Conservation (phyloP, 2,113 vertebrate species). For the Aspiorhynchus laticeps region DNA sequence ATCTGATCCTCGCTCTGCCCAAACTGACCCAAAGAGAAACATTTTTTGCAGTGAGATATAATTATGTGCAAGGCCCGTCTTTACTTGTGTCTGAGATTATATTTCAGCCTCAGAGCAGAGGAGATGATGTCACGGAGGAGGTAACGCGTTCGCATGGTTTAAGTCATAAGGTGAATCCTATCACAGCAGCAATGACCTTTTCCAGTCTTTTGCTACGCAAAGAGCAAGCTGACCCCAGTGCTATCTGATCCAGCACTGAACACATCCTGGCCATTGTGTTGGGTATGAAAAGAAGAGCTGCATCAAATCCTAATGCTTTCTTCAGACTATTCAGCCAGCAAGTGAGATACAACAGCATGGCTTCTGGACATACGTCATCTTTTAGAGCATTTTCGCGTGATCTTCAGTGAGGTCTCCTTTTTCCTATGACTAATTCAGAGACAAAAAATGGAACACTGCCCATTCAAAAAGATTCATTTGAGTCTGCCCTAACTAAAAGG, state of each 20-base stretch:
- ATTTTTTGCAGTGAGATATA: slow-evolving; percentile 32
- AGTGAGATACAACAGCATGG: slow-evolving; percentile 45
- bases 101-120: slow-evolving; percentile 49
- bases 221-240: slow-evolving; percentile 58
- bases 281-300: slow-evolving; percentile 37
- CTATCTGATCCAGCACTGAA: slow-evolving; percentile 57
- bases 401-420: slow-evolving; percentile 8
- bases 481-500: slow-evolving; percentile 5
- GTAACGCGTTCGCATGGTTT: slow-evolving; percentile 28
- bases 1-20: slow-evolving; percentile 56
- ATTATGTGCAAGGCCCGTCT: slow-evolving; percentile 30
- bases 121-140: slow-evolving; percentile 53
- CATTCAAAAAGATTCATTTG: slow-evolving; percentile 27
- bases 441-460: slow-evolving; percentile 37
- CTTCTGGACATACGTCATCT: slow-evolving; percentile 44
- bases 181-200: slow-evolving; percentile 29
- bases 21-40: slow-evolving; percentile 39
- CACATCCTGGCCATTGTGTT: slow-evolving; percentile 50
- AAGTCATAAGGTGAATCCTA: slow-evolving; percentile 58
- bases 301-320: slow-evolving; percentile 51
- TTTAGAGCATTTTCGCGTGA: slow-evolving; percentile 4
- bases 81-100: slow-evolving; percentile 43
- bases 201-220: slow-evolving; percentile 49
- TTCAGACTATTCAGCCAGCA: slow-evolving; percentile 41
- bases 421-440: slow-evolving; percentile 13